These are phyloP conservation scores for Lamellibrachia satsuma DNA, from an alignment of 2,888 invertebrate species.

Conservation along the genomic window DNA sequence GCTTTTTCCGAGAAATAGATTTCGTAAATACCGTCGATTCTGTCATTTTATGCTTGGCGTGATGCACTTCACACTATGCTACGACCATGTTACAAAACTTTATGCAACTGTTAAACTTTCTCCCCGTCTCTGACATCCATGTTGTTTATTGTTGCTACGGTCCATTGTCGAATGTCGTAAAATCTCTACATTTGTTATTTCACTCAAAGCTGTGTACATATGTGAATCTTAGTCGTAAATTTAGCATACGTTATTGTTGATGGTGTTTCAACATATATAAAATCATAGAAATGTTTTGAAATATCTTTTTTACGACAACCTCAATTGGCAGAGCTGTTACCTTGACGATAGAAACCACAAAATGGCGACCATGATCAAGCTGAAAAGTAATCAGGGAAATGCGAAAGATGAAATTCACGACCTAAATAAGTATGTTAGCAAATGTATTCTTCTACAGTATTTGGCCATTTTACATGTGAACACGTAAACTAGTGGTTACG, in stretches of 20 bases:
- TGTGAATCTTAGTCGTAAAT: neutral
- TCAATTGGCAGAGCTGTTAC: neutral
- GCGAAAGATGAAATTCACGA: constrained; percentile 33
- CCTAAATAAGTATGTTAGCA: constrained; percentile 14
- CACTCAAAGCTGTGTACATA: neutral
- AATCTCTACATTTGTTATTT: neutral
- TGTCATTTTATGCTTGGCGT: constrained; percentile 20
- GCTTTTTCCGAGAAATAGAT: constrained; percentile 49
- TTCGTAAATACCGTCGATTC: constrained; percentile 25
- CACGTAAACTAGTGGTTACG: neutral
- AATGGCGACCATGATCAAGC: constrained; percentile 62
- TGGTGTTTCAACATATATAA: neutral
- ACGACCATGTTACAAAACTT: neutral
- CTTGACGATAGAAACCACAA: constrained; percentile 52
- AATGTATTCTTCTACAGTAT: neutral
- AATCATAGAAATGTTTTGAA: neutral
- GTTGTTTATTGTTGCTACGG: constrained; percentile 42
- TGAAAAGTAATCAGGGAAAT: constrained; percentile 32
- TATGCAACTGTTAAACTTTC: neutral
- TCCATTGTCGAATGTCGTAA: constrained; percentile 24
- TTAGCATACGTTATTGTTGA: neutral
- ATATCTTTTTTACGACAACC: constrained; percentile 25
- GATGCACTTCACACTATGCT: constrained; percentile 7
- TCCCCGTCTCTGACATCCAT: constrained; percentile 39
- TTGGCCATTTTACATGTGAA: neutral